Evolutionary conservation across 1,140 invertebrate species (phyloP).

Genomic region (Bilobella aurantiaca): DNA sequence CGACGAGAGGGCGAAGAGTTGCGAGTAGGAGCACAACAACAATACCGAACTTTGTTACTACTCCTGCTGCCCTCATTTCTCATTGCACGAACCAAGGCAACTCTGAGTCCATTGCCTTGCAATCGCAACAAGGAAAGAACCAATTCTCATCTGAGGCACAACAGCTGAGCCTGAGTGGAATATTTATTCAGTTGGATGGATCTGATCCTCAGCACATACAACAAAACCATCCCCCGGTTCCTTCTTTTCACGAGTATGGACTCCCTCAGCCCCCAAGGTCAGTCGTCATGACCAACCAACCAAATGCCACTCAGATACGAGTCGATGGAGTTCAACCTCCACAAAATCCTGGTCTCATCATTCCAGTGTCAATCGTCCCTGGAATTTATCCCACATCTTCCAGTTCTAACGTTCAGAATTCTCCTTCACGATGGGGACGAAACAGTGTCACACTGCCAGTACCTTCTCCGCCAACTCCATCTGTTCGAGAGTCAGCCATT

Average conservation of each 20-base stretch:
- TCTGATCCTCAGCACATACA: no score
- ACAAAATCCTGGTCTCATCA: neutral
- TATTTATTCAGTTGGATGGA: no score
- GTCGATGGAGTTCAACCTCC: neutral
- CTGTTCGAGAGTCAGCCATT: neutral
- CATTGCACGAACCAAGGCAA: no score
- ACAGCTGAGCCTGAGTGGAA: no score
- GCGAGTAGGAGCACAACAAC: no score
- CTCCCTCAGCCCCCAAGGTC: neutral
- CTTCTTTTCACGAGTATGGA: neutral
- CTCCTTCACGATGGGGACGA: conserved; percentile 17
- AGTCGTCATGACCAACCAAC: neutral
- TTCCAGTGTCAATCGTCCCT: neutral
- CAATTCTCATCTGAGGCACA: no score
- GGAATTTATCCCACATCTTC: neutral
- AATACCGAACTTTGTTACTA: no score
- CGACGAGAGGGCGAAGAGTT: no score
- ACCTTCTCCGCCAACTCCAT: conserved; percentile 5
- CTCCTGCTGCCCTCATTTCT: no score
- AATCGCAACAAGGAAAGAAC: no score
- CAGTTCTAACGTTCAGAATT: conserved; percentile 2
- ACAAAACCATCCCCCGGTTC: no score
- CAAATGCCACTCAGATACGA: neutral
- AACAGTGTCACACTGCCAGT: conserved; percentile 17
- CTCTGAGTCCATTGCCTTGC: no score